These are phyloP conservation scores for Antechinus flavipes DNA, from an alignment of 2,113 vertebrate species.

Conservation along the genomic window DNA sequence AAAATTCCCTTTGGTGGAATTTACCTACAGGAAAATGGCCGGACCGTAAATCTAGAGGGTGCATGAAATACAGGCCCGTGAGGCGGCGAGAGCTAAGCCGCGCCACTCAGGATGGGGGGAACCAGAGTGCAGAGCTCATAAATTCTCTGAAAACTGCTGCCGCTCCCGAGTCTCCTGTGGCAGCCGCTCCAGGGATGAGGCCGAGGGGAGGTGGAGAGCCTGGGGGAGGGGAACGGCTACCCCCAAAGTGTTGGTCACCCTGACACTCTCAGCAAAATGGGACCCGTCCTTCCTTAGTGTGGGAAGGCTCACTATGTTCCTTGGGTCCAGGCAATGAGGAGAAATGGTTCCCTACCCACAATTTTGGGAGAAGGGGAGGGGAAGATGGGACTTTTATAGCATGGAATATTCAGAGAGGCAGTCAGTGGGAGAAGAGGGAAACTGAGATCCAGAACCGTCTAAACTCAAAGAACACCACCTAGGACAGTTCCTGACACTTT, in stretches of 20 bases:
- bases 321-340: not conserved
- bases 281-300: not conserved
- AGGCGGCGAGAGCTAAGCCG: accelerated
- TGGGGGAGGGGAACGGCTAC: not conserved
- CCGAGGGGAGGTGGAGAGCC: not conserved
- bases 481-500: not conserved
- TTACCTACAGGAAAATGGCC: not conserved
- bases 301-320: not conserved
- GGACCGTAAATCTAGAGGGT: not conserved
- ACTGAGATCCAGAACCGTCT: not conserved
- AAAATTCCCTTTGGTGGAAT: not conserved
- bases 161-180: not conserved
- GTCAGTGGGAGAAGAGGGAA: not conserved
- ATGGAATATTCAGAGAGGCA: not conserved
- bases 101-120: too few species aligned
- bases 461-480: not conserved
- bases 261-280: not conserved
- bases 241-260: not conserved
- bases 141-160: not conserved
- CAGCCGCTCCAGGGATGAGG: not conserved
- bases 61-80: constrained; percentile 11
- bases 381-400: not conserved
- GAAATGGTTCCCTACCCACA: not conserved
- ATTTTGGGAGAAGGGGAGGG: not conserved
- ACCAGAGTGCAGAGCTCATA: not conserved